These are phyloP conservation scores for Listronotus bonariensis DNA, from an alignment of 1,140 invertebrate genomes.

Conservation along the genomic window DNA sequence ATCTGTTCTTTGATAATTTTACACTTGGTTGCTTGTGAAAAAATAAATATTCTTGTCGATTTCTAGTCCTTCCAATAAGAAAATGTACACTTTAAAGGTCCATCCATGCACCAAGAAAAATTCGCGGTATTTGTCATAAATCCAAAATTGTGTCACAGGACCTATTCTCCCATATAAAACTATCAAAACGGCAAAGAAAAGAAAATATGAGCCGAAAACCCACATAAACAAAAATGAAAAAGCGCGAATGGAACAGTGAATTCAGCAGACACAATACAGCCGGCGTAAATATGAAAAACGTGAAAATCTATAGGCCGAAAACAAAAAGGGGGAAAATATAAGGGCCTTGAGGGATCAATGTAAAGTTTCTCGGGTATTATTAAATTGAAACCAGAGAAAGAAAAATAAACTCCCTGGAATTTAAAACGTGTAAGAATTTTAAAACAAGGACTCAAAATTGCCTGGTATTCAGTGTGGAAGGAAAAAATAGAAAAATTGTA, in stretches of 20 bases:
- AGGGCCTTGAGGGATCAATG: conserved; percentile 27
- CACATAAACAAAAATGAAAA: conserved; percentile 30
- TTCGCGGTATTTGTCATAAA: conserved; percentile 16
- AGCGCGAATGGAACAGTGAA: conserved; percentile 7
- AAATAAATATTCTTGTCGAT: too few relatives aligned
- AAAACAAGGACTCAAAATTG: conserved; percentile 4
- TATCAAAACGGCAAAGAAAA: conserved; percentile 26
- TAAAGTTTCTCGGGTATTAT: conserved; percentile 21
- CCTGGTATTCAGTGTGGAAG: not conserved
- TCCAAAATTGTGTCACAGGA: conserved; percentile 21
- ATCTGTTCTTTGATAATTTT: too few relatives aligned
- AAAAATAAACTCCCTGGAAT: conserved; percentile 21
- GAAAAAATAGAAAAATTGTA: conserved; percentile 4
- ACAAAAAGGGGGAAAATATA: conserved; percentile 14
- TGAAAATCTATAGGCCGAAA: conserved; percentile 2
- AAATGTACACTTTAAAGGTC: not conserved
- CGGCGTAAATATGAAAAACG: too few relatives aligned
- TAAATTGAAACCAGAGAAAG: conserved; percentile 27
- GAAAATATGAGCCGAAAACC: conserved; percentile 19
- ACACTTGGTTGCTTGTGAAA: too few relatives aligned
- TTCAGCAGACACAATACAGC: not conserved
- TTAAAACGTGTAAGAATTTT: conserved; percentile 27
- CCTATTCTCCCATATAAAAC: conserved; percentile 23
- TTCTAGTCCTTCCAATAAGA: not conserved
- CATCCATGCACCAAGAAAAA: conserved; percentile 4